Conservation (phyloP, 2,797 vertebrate genomes). For the Melanotaenia boesemani region DNA sequence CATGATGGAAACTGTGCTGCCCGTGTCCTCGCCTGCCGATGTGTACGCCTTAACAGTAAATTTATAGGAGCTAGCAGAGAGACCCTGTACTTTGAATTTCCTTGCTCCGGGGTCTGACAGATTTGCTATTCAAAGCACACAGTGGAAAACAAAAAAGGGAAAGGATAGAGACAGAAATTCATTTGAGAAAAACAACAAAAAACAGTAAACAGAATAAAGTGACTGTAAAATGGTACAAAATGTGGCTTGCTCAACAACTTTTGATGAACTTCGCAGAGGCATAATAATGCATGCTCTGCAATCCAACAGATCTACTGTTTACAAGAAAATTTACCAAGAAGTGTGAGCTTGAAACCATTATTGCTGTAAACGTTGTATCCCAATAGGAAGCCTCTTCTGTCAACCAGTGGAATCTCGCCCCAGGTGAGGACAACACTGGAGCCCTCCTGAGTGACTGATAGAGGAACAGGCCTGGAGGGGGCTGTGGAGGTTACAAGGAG, state of each 20-base stretch:
- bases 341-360: slow-evolving; percentile 59
- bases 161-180: not conserved
- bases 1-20: slow-evolving; percentile 66
- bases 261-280: not conserved
- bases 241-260: not conserved
- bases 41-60: slow-evolving; percentile 84
- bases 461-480: slow-evolving; percentile 61
- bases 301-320: not conserved
- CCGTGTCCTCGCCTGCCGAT: slow-evolving; percentile 79
- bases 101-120: slow-evolving; percentile 57
- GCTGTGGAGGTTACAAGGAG: slow-evolving; percentile 49
- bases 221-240: slow-evolving; percentile 16
- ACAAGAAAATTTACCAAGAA: slow-evolving; percentile 68
- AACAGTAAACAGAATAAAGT: not conserved
- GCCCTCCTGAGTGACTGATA: slow-evolving; percentile 62
- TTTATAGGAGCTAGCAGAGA: slow-evolving; percentile 71
- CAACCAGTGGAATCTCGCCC: slow-evolving; percentile 64
- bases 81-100: slow-evolving; percentile 66
- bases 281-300: not conserved
- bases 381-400: slow-evolving; percentile 76
- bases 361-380: slow-evolving; percentile 81
- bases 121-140: slow-evolving; percentile 66
- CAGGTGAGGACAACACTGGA: slow-evolving; percentile 76
- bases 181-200: not conserved
- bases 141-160: not conserved